Evolutionary conservation across 2,113 vertebrate species (phyloP).

Genomic region (Merops nubicus): DNA sequence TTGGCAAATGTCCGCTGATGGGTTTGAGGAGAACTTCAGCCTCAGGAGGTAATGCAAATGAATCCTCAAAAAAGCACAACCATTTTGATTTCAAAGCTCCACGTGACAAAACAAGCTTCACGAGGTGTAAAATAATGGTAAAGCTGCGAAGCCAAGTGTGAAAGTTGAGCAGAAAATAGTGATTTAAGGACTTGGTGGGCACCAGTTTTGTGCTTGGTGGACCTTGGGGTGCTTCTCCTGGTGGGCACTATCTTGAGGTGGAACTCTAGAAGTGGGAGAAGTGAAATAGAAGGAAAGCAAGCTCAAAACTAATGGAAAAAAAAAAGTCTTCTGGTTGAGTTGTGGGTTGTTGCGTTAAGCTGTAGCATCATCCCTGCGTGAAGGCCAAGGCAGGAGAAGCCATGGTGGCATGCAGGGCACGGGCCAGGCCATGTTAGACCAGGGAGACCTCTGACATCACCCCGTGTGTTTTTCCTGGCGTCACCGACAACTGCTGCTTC

Average conservation of each 20-base stretch:
- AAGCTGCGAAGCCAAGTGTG: background rate
- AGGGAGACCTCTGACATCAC: background rate
- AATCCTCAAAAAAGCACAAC: background rate
- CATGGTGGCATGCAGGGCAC: fast-evolving
- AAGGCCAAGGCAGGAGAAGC: background rate
- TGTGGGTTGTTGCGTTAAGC: fast-evolving
- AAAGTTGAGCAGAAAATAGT: background rate
- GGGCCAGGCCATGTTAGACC: background rate
- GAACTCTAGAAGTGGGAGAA: background rate
- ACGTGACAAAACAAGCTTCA: background rate
- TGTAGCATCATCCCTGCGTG: fast-evolving
- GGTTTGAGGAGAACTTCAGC: background rate
- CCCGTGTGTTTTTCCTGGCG: fast-evolving
- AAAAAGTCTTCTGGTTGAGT: background rate
- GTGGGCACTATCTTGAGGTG: background rate
- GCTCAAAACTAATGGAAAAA: background rate
- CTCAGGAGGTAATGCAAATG: background rate
- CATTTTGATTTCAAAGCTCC: background rate
- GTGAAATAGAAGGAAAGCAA: background rate
- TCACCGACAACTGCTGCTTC: fast-evolving
- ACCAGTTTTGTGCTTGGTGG: background rate
- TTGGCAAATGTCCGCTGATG: fast-evolving
- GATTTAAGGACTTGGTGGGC: background rate
- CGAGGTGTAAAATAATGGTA: background rate
- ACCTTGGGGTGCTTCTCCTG: background rate